Base-by-base conservation (phyloP, 2,888 invertebrate species). In the Fragum sueziense region DNA sequence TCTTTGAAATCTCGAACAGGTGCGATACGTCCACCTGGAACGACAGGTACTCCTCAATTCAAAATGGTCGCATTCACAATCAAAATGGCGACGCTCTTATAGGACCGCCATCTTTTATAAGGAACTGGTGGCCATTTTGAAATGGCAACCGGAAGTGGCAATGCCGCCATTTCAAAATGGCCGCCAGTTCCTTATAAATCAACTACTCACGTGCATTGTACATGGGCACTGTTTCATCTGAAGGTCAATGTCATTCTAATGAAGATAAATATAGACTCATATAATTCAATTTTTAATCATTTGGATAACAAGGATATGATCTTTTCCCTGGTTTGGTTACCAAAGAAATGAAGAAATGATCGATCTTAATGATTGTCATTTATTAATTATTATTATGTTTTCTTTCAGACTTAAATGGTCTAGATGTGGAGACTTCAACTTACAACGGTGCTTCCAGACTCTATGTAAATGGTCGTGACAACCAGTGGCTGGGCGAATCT, bases 401-500 rank as follows among this genome's bases (percentile, higher is more conserved):
- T 20, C 2, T 71, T 71, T 41, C 61, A 71, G 71, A 59, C 47
- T 7, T 2, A 27, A 59, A 61, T 3, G 71, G 71, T 17, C 17
- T 22, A 17, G 65, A 37, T 1, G 1, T 7, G 25, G 65, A 65
- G 2, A 57, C 27, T 20, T 76, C 79, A 1, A n/a, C 3, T 0
- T 79, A 79, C 57, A 57, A 76, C 62, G 79, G 69, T 1, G 7
- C 33, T 0, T 68, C n/a, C 2, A 65, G 62, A 41, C 65, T 57
- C 22, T 84, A 76, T 51, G 51, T 31, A 4, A 78, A 84, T 47
- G 84, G 84, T 2, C 54, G 72, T 25, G 78, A 80, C 22, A 61
- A 80, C 69, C 80, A 80, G 59, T 84, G 84, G 84, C 62, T 84
- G 9, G 84, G 84, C 0, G 80, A 62, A 0, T 62, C 79, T 2